Base-by-base conservation (phyloP, 2,113 vertebrate genomes). In the Pachyramphus minor region DNA sequence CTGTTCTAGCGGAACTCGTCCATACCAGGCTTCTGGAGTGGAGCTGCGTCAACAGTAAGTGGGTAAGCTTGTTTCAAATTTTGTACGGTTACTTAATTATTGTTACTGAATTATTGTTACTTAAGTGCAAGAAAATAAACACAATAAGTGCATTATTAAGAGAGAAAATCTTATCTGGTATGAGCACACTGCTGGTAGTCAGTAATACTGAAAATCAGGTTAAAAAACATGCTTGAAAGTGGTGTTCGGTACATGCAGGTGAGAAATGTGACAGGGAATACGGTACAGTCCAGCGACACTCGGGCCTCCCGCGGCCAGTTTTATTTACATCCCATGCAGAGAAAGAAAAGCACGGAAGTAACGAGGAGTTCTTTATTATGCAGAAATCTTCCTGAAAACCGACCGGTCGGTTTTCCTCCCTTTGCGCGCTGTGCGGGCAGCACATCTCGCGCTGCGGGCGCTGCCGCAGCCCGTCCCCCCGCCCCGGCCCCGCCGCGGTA, bases 21-120 rank as follows among this genome's bases (percentile, higher is more conserved):
- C 35, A 0, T 7, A 27, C 12, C 8, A 25, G 22, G 33, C 14
- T 72, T 23, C 77, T 22, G 1, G 8, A 28, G 7, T 2, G 17
- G 20, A 55, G 42, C 53, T 37, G 25, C 0, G 0, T 10, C 30
- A 41, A 25, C 2, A 16, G 8, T 0, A 5, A 9, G 21, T 8
- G 13, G 20, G 16, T 71, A 16, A 30, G 27, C 60, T 17, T 49
- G 41, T 7, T 74, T 62, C 33, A 6, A 64, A 47, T 72, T 64
- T 31, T 2, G 1, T 25, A 23, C 6, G 5, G 8, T 6, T 60
- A 35, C 22, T 56, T 71, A 55, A 33, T 28, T 8, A 0, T 52
- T 52, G 25, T 27, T 15, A 52, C 24, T 27, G 50, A 27, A 16
- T 27, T 52, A 52, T 28, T 52, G 50, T 52, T 27, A 50, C 49